phyloP scores from a whole-genome alignment of 2,888 invertebrate species.

The Pogonocherus hispidulus region DNA sequence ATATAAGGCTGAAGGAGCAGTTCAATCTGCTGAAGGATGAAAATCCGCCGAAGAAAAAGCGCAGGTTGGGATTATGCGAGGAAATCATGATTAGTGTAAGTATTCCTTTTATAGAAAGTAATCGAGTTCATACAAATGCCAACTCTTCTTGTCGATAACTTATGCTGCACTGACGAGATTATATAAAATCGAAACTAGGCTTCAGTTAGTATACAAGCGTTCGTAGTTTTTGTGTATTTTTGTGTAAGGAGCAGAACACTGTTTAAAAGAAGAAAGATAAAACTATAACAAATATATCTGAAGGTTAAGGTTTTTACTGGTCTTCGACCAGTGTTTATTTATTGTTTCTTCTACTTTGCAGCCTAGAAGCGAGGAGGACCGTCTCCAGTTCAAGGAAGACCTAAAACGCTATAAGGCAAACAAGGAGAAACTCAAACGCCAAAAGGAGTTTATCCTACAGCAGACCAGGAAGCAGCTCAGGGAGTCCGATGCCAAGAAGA shows the following conservation, averaged over 20 bases:
- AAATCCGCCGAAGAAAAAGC: slow-evolving; percentile 64
- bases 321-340: too few species aligned
- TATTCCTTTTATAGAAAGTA: too few species aligned
- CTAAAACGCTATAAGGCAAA: slow-evolving; percentile 83
- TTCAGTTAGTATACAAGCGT: too few species aligned
- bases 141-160: too few species aligned
- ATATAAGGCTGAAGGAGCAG: slow-evolving; percentile 62
- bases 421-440: slow-evolving; percentile 81
- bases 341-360: slow-evolving; percentile 62
- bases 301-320: too few species aligned
- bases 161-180: too few species aligned
- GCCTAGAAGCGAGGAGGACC: slow-evolving; percentile 87
- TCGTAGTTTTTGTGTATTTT: too few species aligned
- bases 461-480: slow-evolving; percentile 65
- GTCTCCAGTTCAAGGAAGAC: slow-evolving; percentile 77
- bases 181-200: too few species aligned
- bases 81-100: slow-evolving; percentile 78
- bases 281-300: too few species aligned
- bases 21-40: slow-evolving; percentile 60
- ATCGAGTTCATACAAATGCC: too few species aligned
- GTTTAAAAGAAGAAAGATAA: too few species aligned
- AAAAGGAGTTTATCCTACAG: slow-evolving; percentile 72
- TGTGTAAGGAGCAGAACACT: too few species aligned
- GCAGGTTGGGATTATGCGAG: slow-evolving; percentile 73
- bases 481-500: slow-evolving; percentile 52